phyloP scores from a whole-genome alignment of 2,797 vertebrate genomes.

The Pteronotus mesoamericanus region DNA sequence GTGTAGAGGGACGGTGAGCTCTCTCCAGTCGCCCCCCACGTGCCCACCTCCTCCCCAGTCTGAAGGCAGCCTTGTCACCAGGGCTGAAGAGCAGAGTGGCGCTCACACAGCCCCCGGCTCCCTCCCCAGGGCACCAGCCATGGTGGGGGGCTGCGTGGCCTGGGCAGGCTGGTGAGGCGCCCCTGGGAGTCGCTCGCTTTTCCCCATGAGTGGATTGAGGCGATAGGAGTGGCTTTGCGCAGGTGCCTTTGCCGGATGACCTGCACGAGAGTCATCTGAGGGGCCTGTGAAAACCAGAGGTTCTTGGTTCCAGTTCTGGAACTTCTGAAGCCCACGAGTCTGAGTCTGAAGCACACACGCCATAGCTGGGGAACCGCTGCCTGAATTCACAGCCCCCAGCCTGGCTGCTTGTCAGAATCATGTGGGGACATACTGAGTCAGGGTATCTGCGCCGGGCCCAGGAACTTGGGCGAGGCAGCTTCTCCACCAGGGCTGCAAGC shows the following conservation, averaged over 20 bases:
- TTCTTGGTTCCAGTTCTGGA: constrained; percentile 32
- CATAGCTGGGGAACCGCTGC: not conserved
- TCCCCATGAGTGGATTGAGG: not conserved
- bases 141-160: not conserved
- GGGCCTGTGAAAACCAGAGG: not conserved
- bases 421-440: not conserved
- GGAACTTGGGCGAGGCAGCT: not conserved
- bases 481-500: not conserved
- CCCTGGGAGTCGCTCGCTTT: not conserved
- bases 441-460: not conserved
- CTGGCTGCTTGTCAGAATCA: not conserved
- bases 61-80: not conserved
- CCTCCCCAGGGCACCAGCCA: not conserved
- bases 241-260: not conserved
- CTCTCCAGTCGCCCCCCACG: not conserved
- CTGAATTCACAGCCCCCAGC: not conserved
- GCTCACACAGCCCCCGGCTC: not conserved
- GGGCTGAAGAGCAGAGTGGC: not conserved
- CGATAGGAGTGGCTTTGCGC: not conserved
- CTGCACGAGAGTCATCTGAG: not conserved
- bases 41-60: not conserved
- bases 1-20: not conserved
- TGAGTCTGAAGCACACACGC: not conserved
- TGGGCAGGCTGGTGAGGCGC: not conserved
- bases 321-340: not conserved